Evolutionary conservation across 2,888 invertebrate species (phyloP), one percentile per base, ranked within the genome.

Genomic region (Timema cristinae): DNA sequence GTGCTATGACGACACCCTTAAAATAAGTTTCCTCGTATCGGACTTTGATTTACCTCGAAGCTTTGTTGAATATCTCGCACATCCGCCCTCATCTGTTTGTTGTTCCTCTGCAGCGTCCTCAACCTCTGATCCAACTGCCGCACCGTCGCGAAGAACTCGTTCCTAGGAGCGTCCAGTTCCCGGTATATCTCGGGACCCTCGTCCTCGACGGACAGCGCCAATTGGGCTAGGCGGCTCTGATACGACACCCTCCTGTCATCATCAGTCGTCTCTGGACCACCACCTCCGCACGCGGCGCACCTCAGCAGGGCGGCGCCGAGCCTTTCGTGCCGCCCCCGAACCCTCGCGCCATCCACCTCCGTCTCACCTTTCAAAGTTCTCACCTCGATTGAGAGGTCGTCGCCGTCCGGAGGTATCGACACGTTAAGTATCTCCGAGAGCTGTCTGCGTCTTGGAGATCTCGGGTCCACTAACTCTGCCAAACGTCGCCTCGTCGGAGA

Each of bases 41-140:
- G 32, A 32, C 1, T 32, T 32, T 32, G 32, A 49, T 69, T 7
- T 66, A 72, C 72, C 72, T 72, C 50, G 32, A 69, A 66, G 0
- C 52, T 69, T 48, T 16, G 69, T 16, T n/a, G 66, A 10, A 72
- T 50, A 32, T 11, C 16, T 50, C 32, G 52, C n/a, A 72, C 10
- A 11, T 72, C 69, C 1, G 15, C 9, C 32, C 50, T 66, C 67
- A 72, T 56, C 50, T 51, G 66, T 47, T 48, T 48, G 59, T 52
- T 48, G 15, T 50, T 50, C 10, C 10, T 48, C 59, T 72, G 66
- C 6, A 72, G 9, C 7, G 50, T 16, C 32, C 66, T 66, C 52
- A 72, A 50, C 56, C 49, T 66, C 50, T 59, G 47, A 32, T 66
- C 32, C 50, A 72, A 32, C 8, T 47, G 16, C 8, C 67, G 54